Base-by-base conservation (phyloP, 2,797 vertebrate species). In the Fringilla coelebs region DNA sequence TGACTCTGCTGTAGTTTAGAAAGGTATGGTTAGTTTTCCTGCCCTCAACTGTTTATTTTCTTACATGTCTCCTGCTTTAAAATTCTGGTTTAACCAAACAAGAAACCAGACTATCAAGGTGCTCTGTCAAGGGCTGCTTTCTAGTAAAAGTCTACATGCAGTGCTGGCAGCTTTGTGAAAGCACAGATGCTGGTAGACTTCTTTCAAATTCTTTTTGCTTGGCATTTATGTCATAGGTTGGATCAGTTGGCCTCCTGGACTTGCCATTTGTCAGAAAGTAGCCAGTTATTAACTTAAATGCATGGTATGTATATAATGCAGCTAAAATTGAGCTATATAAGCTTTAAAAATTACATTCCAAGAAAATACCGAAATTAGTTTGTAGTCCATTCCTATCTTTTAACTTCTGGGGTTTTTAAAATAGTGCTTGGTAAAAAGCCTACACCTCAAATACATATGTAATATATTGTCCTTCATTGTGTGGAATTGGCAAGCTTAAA, bases 401-500 rank as follows among this genome's bases (percentile, higher is more conserved):
- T 84, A 8, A 78, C n/a, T 57, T 87, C 22, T 60, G 22, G 16
- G 1, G 1, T 52, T 87, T 88, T 75, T 90, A 20, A 63, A 83
- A 63, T 51, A 46, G 40, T 68, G 38, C 43, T 90, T 91, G 70
- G 38, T 86, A 55, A 85, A 89, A 93, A 90, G 19, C 76, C 65
- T 52, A 52, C 21, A 54, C 38, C 40, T 96, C 74, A 86, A 84
- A 89, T 91, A 65, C n/a, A 32, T 66, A 66, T 7, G 40, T 94
- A 85, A 77, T 95, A 76, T 78, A 43, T 94, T 82, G 55, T 93
- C 67, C 79, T 92, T 79, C 73, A 51, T 84, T 82, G 63, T 89
- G 28, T 88, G 71, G 71, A 86, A 95, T 90, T 93, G 88, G 62
- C 26, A 8, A 84, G 84, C 75, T 96, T 91, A 57, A 96, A 96